These are phyloP conservation scores for Eudasyphora cyanicolor DNA, from an alignment of 2,888 invertebrate species.

Conservation along the genomic window DNA sequence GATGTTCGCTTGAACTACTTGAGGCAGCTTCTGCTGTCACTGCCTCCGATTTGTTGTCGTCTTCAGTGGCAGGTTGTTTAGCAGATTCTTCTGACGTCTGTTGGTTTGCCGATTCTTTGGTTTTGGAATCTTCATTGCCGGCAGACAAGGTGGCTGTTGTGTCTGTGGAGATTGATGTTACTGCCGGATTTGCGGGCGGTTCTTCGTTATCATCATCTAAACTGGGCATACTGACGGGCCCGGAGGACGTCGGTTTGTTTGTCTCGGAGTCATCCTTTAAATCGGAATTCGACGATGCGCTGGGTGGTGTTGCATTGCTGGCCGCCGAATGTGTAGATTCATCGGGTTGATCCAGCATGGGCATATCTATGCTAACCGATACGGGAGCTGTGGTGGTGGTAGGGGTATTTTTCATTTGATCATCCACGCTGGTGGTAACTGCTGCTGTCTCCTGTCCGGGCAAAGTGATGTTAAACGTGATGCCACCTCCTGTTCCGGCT, in stretches of 20 bases:
- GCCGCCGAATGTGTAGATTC: constrained; percentile 71
- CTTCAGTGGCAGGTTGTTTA: constrained; percentile 62
- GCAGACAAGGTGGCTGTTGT: not conserved
- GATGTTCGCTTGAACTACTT: constrained; percentile 34
- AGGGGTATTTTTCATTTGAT: constrained; percentile 60
- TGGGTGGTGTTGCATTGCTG: constrained; percentile 68
- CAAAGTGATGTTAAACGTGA: constrained; percentile 80
- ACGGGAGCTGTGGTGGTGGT: constrained; percentile 72
- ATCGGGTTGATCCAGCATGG: constrained; percentile 78
- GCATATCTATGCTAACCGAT: constrained; percentile 80
- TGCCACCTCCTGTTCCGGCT: constrained; percentile 79
- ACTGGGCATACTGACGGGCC: constrained; percentile 80
- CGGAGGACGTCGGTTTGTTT: constrained; percentile 65
- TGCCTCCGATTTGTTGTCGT: constrained; percentile 45
- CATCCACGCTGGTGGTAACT: constrained; percentile 67
- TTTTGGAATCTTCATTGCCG: constrained; percentile 64
- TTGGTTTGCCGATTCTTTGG: constrained; percentile 51
- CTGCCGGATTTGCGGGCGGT: constrained; percentile 66
- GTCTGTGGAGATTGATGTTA: constrained; percentile 51
- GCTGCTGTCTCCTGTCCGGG: constrained; percentile 75
- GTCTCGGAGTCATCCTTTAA: constrained; percentile 37
- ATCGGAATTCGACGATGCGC: constrained; percentile 59
- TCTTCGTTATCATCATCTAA: constrained; percentile 79
- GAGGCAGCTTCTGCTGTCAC: not conserved
- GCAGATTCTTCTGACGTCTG: constrained; percentile 59